Base-by-base conservation (phyloP, 2,113 vertebrate genomes). In the Pseudopodoces humilis region DNA sequence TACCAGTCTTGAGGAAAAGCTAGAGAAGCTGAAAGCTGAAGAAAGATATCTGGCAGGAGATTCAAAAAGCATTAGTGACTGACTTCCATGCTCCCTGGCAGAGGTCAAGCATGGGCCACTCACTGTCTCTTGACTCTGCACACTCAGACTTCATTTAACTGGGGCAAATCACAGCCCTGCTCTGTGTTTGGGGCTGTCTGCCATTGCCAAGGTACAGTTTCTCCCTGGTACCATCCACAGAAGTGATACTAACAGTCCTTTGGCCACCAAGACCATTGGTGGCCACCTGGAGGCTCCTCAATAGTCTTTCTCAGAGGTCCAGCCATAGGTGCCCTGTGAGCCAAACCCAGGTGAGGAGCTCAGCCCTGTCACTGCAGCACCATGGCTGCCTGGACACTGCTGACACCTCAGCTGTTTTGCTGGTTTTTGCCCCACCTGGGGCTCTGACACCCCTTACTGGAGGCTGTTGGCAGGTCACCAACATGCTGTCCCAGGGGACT, bases 401-500 rank as follows among this genome's bases (percentile, higher is more conserved):
- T 77, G 60, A 41, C n/a, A 68, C 10, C 11, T 13, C 3, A 2
- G 22, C 28, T 77, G 2, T 22, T 83, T 33, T 30, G 27, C n/a
- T 11, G 25, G 15, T 49, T 39, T 39, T 39, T 39, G 39, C 10
- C 31, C 23, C 9, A 1, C 8, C 21, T 1, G 1, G 46, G 62
- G 14, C 23, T 62, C 49, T 93, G 71, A 2, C 33, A 50, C 28
- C 63, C 41, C 17, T 53, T 11, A 11, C 15, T 28, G 43, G 18
- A 67, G 19, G 5, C 13, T 78, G 47, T 5, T 60, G 39, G 39
- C 39, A 12, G 39, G 39, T 39, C 39, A 39, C 39, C 39, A 67
- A 9, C 0, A 0, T 0, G 0, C 28, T 58, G 21, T 83, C 55
- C 63, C 30, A 21, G 33, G 7, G 22, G 33, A 23, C 13, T 68